Conservation (phyloP, 2,797 vertebrate genomes). For the Xenentodon cancila region DNA sequence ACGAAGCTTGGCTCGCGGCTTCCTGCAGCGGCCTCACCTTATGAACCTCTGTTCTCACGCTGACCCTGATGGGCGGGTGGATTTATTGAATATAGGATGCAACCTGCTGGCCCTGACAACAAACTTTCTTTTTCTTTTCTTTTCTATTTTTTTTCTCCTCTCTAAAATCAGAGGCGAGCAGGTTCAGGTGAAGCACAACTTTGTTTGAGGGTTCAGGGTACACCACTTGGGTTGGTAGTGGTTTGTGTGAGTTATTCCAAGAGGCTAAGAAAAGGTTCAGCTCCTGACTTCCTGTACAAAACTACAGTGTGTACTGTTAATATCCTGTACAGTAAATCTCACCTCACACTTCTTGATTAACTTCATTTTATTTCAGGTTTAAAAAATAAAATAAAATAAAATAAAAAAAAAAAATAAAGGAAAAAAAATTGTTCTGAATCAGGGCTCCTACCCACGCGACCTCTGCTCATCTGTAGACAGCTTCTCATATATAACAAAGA, state of each 20-base stretch:
- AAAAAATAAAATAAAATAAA: constrained; percentile 36
- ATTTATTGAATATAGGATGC: constrained; percentile 62
- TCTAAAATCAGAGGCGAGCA: constrained; percentile 43
- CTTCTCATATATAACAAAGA: constrained; percentile 71
- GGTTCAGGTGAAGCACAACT: constrained; percentile 77
- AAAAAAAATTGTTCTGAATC: constrained; percentile 67
- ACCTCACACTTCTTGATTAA: constrained; percentile 72
- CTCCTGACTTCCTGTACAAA: constrained; percentile 73
- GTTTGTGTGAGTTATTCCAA: constrained; percentile 47
- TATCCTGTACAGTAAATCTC: constrained; percentile 74
- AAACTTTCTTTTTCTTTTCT: constrained; percentile 25
- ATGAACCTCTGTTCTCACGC: constrained; percentile 42
- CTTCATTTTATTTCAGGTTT: constrained; percentile 76
- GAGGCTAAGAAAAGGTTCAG: constrained; percentile 49
- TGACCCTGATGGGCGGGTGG: constrained; percentile 54
- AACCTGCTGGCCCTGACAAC: constrained; percentile 61
- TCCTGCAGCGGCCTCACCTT: constrained; percentile 46
- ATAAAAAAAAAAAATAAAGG: constrained; percentile 35
- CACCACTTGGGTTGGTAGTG: constrained; percentile 44
- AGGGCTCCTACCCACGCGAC: constrained; percentile 73
- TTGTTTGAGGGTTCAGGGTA: constrained; percentile 76
- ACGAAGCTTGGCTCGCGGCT: constrained; percentile 31
- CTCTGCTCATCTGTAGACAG: constrained; percentile 70
- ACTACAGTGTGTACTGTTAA: constrained; percentile 70
- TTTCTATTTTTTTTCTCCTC: no score